phyloP scores from a whole-genome alignment of 2,113 vertebrate species.

The Tychaedon coryphoeus region DNA sequence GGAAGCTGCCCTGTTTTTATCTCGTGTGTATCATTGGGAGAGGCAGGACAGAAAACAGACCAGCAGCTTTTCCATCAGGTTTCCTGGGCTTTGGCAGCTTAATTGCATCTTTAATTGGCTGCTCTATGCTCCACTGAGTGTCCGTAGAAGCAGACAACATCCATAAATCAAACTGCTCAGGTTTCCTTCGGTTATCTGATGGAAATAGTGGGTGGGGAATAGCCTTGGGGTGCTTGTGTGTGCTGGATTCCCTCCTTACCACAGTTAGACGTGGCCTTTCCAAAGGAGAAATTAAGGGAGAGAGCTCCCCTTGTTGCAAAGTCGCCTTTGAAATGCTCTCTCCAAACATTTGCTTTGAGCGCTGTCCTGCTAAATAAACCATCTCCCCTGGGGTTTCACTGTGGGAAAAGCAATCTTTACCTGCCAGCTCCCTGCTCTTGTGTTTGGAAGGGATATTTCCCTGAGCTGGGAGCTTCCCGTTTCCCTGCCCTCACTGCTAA shows the following conservation, averaged over 20 bases:
- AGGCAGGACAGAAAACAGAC: neutral
- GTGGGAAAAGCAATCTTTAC: conserved; percentile 15
- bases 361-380: neutral
- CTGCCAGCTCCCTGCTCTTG: neutral
- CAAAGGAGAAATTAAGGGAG: neutral
- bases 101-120: neutral
- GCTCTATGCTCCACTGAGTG: neutral
- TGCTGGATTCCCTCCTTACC: neutral
- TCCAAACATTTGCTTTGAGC: neutral
- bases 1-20: neutral
- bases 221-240: neutral
- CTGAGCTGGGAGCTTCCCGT: neutral
- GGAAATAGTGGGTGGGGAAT: neutral
- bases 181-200: neutral
- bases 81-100: neutral
- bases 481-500: neutral
- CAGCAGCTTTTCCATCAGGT: neutral
- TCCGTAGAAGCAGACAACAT: neutral
- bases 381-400: neutral
- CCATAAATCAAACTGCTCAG: conserved; percentile 20
- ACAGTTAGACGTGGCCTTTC: fast-evolving
- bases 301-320: neutral
- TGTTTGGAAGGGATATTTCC: neutral
- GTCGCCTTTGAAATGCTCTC: neutral
- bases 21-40: neutral